Percentiles rank a stretch among this genome's conserved stretches.
phyloP scores from a whole-genome alignment of 2,888 invertebrate species.

The Geophilus truncorum region DNA sequence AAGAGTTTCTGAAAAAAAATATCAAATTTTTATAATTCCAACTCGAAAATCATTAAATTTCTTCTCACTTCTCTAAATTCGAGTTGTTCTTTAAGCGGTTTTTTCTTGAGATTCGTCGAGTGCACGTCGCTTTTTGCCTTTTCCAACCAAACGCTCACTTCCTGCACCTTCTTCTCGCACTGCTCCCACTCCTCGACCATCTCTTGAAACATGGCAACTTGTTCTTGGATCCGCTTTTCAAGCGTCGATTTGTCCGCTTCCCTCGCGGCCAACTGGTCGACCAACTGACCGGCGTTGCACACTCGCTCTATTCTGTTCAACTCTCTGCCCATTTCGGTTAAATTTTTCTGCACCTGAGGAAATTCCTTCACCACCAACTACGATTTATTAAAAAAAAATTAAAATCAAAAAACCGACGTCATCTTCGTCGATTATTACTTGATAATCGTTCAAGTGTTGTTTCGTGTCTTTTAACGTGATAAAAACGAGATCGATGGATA shows the following conservation, averaged over 20 bases:
- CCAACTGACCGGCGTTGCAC: conserved; percentile 77
- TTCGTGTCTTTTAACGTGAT: conserved; percentile 73
- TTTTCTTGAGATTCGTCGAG: conserved; percentile 75
- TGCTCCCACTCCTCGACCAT: conserved; percentile 93
- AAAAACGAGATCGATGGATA: conserved; percentile 70
- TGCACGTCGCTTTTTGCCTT: conserved; percentile 72
- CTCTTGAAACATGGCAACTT: conserved; percentile 83
- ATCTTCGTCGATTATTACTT: conserved; percentile 61
- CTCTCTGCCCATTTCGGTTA: conserved; percentile 81
- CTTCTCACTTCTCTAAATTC: conserved; percentile 64
- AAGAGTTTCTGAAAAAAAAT: conserved; percentile 59
- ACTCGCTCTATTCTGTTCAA: conserved; percentile 76
- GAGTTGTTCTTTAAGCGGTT: conserved; percentile 79
- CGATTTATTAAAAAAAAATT: no score
- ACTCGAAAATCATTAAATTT: neutral
- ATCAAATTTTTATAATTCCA: neutral
- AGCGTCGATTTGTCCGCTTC: conserved; percentile 81
- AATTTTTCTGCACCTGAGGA: conserved; percentile 39
- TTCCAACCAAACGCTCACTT: conserved; percentile 82
- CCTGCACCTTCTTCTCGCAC: conserved; percentile 88
- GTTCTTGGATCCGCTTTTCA: conserved; percentile 76
- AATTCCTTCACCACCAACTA: conserved; percentile 40
- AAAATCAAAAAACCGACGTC: no score
- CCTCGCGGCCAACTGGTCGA: conserved; percentile 75
- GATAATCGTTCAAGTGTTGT: conserved; percentile 79